Percentiles rank a stretch among this genome's conserved stretches.
Evolutionary conservation across 2,797 vertebrate genomes (phyloP).

Genomic region (Clarias pachynema): DNA sequence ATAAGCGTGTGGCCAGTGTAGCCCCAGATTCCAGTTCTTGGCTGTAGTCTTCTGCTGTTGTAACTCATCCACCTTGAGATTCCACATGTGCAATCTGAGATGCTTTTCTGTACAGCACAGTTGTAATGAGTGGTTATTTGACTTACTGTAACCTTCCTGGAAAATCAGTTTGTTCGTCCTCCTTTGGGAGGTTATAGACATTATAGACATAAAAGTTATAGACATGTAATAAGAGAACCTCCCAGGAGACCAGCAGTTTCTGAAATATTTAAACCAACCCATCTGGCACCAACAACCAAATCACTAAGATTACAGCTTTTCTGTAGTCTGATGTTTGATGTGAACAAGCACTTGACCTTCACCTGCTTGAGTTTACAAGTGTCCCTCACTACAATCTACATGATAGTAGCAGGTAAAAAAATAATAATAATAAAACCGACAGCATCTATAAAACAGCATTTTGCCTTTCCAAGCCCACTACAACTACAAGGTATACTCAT

Average conservation of each 20-base stretch:
- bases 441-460: not conserved
- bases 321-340: not conserved
- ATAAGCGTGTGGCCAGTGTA: not conserved
- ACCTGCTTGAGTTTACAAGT: not conserved
- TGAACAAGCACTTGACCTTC: not conserved
- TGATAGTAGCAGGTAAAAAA: not conserved
- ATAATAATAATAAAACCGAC: not conserved
- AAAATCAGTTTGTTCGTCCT: not conserved
- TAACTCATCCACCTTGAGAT: not conserved
- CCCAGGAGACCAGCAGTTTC: not conserved
- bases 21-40: not conserved
- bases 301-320: not conserved
- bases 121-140: not conserved
- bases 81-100: not conserved
- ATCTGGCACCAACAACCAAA: not conserved
- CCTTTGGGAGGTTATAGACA: not conserved
- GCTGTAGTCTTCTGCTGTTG: not conserved
- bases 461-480: not conserved
- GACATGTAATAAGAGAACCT: not conserved
- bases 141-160: not conserved
- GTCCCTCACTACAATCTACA: not conserved
- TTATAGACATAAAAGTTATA: not conserved
- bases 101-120: not conserved
- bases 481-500: not conserved
- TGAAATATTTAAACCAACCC: not conserved